Evolutionary conservation across 1,140 invertebrate species (phyloP), one percentile per base, ranked within the genome.

Genomic region (Lepidurus packardi): DNA sequence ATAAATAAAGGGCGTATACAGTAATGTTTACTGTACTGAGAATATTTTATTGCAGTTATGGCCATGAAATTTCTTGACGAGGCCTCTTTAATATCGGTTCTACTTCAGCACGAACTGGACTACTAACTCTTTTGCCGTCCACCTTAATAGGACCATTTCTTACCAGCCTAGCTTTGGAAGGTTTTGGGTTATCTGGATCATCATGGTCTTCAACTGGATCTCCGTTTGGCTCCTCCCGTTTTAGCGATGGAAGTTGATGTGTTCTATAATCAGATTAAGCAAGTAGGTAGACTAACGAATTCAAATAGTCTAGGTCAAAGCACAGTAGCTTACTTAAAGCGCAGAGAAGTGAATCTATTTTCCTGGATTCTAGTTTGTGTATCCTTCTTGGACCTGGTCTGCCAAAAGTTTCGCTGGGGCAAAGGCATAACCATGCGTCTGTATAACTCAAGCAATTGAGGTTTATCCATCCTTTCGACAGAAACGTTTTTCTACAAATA

Each of bases 41-140:
- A 13, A 0, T 7, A 16, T 65, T 21, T n/a, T 65, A 21, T 7
- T 16, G 13, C 53, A 65, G 13, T 65, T 8, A 65, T n/a, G 53
- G 53, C 53, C 53, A 65, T 65, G n/a, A 7, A 21, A 65, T 65
- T 7, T 65, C 53, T 65, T 65, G 53, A 65, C 53, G 53, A n/a
- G 53, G 13, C 21, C 13, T 65, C 21, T 65, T 65, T 7, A 21
- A 21, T n/a, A 13, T 65, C 6, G 53, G 53, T 65, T 65, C 53
- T 13, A 13, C 21, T 65, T 65, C 53, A 7, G 53, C 13, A 65
- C 16, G 53, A 65, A 21, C 7, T 16, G 21, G 13, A n/a, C 53
- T 65, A n/a, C 21, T 21, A 13, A 65, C 21, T 65, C 21, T 65
- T 9, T 65, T 7, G 1, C 34, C 34, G 34, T 34, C 34, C 3